These are phyloP conservation scores for Sarcophaga subvicina DNA, from an alignment of 2,888 invertebrate species.

Conservation along the genomic window DNA sequence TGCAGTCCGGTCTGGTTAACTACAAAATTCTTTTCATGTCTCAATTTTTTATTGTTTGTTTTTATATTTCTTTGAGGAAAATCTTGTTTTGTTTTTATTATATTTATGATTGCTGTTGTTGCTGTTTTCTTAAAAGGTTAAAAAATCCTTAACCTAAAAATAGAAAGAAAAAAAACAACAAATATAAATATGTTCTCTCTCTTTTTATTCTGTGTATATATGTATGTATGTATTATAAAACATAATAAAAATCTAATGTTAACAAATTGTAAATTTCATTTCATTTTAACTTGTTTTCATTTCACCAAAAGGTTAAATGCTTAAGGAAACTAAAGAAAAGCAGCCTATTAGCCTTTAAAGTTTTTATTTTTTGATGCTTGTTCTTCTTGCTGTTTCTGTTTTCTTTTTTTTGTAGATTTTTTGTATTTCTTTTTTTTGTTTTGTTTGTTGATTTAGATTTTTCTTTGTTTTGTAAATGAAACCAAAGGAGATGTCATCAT, in stretches of 20 bases:
- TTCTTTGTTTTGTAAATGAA: conserved; percentile 12
- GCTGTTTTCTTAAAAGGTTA: conserved; percentile 37
- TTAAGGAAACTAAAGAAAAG: conserved; percentile 18
- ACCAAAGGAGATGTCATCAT: neutral
- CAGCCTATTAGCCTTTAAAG: conserved; percentile 21
- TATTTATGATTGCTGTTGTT: neutral
- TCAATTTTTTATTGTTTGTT: neutral
- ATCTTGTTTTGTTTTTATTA: neutral
- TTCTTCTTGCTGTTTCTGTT: neutral
- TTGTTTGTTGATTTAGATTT: neutral
- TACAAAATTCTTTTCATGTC: no score
- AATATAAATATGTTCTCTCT: neutral
- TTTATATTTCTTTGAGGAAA: conserved; percentile 27
- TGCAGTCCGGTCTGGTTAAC: no score
- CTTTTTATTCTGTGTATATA: no score
- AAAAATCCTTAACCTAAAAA: conserved; percentile 35
- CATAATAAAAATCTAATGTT: conserved; percentile 31
- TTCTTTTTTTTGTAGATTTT: neutral
- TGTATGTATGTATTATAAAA: neutral
- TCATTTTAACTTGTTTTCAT: conserved; percentile 11
- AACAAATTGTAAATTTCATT: conserved; percentile 37
- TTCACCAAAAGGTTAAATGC: conserved; percentile 49
- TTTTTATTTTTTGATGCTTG: neutral
- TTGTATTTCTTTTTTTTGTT: no score
- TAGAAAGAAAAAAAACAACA: conserved; percentile 15